Evolutionary conservation across 2,797 vertebrate genomes (phyloP), one percentile per base, ranked within the genome.

Genomic region (Cottoperca gobio): DNA sequence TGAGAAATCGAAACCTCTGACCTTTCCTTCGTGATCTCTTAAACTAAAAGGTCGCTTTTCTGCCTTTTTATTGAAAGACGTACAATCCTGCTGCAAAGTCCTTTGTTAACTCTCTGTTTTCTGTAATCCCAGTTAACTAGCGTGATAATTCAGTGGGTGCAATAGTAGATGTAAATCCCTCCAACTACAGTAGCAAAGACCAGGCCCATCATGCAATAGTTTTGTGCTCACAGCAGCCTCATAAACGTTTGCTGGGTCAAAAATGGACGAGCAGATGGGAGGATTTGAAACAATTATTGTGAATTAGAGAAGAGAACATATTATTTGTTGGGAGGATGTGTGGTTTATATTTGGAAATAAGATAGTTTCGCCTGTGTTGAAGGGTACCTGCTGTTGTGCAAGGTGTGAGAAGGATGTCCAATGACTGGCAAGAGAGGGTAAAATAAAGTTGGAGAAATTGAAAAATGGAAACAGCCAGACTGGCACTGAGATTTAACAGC

Each of bases 401-500:
- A 65, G 13, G 52, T 19, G 1, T 11, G 26, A 57, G 31, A 71
- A 39, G 23, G 19, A 16, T 76, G 55, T 55, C 73, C 42, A 35
- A 59, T 49, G 28, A 72, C 60, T 72, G 45, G 50, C 35, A 74
- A 49, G 50, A 61, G 17, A 52, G 58, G 58, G 57, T 57, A 45
- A 81, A 88, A n/a, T n/a, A n/a, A 82, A 67, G 64, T 79, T 82
- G 55, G 63, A 79, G 58, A 50, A 78, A 58, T 57, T 79, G 61
- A 84, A 48, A 65, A 52, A 67, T 61, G 33, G 50, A 57, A 86
- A 71, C 40, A 63, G 78, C 54, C 62, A 74, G 72, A 74, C 37
- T 62, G 74, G 49, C 78, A 72, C 2, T 4, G 49, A 66, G 60
- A 75, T 55, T 75, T 55, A 84, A 67, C 73, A 79, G 68, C 68